phyloP scores from a whole-genome alignment of 2,888 invertebrate species.

The Chloroclysta siterata region DNA sequence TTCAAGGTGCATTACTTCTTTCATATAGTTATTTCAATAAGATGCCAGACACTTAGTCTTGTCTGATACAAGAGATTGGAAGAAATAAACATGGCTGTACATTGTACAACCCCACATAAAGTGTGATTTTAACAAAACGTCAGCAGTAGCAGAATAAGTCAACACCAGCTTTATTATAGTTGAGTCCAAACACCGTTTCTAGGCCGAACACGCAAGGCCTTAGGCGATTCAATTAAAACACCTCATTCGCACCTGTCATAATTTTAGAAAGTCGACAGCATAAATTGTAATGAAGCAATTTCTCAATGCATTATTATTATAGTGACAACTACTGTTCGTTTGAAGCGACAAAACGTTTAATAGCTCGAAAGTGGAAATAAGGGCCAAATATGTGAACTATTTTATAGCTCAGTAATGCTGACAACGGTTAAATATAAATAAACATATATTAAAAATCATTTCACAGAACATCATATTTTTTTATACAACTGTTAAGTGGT shows the following conservation, averaged over 20 bases:
- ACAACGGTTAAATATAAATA: too few relatives aligned
- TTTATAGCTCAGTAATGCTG: too few relatives aligned
- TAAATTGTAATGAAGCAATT: conserved; percentile 52
- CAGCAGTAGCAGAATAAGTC: conserved; percentile 13
- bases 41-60: too few relatives aligned
- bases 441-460: too few relatives aligned
- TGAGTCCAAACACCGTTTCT: conserved; percentile 43
- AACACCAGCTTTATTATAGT: conserved; percentile 36
- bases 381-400: neutral
- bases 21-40: too few relatives aligned
- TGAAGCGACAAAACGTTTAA: conserved; percentile 25
- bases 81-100: too few relatives aligned
- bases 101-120: too few relatives aligned
- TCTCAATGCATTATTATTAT: conserved; percentile 40
- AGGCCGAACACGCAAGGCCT: conserved; percentile 49
- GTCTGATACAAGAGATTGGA: too few relatives aligned
- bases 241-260: conserved; percentile 56
- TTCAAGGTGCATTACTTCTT: too few relatives aligned
- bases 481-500: too few relatives aligned
- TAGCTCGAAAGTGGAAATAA: conserved; percentile 8
- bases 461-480: too few relatives aligned
- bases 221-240: conserved; percentile 62
- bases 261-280: conserved; percentile 54
- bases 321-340: conserved; percentile 43
- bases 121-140: conserved; percentile 7